Evolutionary conservation across 2,888 invertebrate species (phyloP).

Genomic region (Craniophora ligustri): DNA sequence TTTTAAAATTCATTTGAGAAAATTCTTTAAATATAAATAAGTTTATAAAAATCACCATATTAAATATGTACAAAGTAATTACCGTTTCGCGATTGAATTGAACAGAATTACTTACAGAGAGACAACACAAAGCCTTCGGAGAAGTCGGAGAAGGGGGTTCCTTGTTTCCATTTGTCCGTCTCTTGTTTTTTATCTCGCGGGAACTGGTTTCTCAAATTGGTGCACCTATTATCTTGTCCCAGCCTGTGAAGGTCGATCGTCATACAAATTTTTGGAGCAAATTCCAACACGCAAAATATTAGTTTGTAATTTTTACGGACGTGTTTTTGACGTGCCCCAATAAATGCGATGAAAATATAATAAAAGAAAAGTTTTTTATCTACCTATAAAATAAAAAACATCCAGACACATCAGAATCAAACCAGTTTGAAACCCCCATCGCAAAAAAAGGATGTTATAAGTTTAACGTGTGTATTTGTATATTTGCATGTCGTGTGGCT

Average conservation of each 20-base stretch:
- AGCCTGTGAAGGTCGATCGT: slow-evolving; percentile 82
- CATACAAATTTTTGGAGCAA: slow-evolving; percentile 80
- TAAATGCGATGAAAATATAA: slow-evolving; percentile 22
- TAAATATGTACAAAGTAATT: slow-evolving; percentile 31
- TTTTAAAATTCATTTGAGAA: no score
- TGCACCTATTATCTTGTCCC: slow-evolving; percentile 85
- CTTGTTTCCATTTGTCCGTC: slow-evolving; percentile 76
- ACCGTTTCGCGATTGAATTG: slow-evolving; percentile 40
- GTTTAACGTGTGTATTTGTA: no score
- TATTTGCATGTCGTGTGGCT: no score
- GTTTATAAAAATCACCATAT: no score
- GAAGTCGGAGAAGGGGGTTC: slow-evolving; percentile 71
- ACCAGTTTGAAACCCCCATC: no score
- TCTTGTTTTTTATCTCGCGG: slow-evolving; percentile 74
- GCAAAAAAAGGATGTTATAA: no score
- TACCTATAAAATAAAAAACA: no score
- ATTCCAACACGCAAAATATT: slow-evolving; percentile 87
- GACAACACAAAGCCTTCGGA: slow-evolving; percentile 71
- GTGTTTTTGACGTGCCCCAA: slow-evolving; percentile 51
- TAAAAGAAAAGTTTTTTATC: no score
- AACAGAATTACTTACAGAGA: slow-evolving; percentile 58
- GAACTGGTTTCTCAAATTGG: slow-evolving; percentile 86
- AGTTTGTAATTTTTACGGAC: slow-evolving; percentile 65
- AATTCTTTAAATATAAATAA: no score
- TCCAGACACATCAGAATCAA: no score